These are phyloP conservation scores for Uria aalge DNA, from an alignment of 2,113 vertebrate species.

Conservation along the genomic window DNA sequence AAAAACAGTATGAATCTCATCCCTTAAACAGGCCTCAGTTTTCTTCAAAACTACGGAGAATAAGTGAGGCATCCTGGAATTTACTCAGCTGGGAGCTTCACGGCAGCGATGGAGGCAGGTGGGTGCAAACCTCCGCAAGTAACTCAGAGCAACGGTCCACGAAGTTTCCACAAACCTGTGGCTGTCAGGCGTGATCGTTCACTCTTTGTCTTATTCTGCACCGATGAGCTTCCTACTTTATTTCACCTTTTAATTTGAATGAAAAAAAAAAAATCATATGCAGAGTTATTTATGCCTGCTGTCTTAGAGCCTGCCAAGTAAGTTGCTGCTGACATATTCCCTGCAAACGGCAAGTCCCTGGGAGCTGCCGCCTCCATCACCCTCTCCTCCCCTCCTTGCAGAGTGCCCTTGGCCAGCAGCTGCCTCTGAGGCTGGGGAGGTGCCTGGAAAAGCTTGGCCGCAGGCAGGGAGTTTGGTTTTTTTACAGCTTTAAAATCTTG, in stretches of 20 bases:
- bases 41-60: background rate
- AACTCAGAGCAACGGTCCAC: background rate
- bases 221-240: background rate
- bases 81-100: background rate
- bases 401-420: background rate
- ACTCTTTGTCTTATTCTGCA: background rate
- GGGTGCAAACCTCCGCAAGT: background rate
- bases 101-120: accelerated
- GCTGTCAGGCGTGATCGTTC: background rate
- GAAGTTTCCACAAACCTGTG: background rate
- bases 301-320: background rate
- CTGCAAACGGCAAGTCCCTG: background rate
- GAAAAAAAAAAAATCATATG: background rate
- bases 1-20: background rate
- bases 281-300: background rate
- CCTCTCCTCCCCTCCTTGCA: background rate
- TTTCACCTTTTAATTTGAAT: background rate
- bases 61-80: background rate
- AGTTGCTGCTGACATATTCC: background rate
- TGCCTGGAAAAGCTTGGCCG: background rate
- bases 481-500: background rate
- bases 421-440: background rate
- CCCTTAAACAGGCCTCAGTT: background rate
- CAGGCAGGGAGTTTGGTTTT: accelerated
- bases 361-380: background rate